These are phyloP conservation scores for Oxyruncus cristatus DNA, from an alignment of 2,113 vertebrate species.

Conservation along the genomic window DNA sequence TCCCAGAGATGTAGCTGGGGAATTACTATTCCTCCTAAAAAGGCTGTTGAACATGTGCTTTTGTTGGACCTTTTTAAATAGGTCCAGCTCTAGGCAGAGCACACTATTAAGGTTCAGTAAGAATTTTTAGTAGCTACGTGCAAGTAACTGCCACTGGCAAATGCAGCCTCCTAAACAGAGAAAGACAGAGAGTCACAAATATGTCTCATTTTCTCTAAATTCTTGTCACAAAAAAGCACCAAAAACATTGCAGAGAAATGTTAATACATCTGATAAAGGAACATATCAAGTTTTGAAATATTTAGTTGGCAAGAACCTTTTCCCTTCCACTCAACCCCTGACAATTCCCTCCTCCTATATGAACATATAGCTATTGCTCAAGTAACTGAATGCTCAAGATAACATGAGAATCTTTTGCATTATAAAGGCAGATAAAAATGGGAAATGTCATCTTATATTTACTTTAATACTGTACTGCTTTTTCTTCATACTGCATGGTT, in stretches of 20 bases:
- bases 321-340: neutral
- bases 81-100: neutral
- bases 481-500: neutral
- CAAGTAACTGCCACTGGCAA: neutral
- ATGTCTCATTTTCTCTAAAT: neutral
- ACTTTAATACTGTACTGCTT: neutral
- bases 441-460: neutral
- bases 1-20: neutral
- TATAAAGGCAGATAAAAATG: neutral
- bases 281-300: neutral
- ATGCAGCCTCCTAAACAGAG: neutral
- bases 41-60: neutral
- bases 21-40: neutral
- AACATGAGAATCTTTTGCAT: neutral
- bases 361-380: neutral
- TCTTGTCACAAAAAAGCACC: neutral
- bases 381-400: neutral
- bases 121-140: neutral
- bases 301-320: neutral
- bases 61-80: neutral
- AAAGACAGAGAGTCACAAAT: neutral
- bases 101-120: neutral
- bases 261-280: neutral
- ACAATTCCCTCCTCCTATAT: rapidly evolving
- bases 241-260: neutral